Percentiles rank a stretch among this genome's conserved stretches.
Evolutionary conservation across 2,888 invertebrate species (phyloP).

Genomic region (Clanis bilineata): DNA sequence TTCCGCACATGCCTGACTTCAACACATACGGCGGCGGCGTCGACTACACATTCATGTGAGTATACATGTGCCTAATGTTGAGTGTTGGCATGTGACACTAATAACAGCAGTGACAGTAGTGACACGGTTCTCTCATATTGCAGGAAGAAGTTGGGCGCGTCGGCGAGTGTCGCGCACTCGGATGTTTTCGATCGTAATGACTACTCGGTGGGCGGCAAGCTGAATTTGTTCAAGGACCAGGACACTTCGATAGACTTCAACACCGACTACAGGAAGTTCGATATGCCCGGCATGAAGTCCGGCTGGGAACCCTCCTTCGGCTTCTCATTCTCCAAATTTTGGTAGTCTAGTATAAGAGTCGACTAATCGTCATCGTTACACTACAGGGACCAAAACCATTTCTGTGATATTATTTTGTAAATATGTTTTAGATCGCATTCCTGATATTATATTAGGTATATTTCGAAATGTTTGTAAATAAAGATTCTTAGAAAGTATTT

Average conservation of each 20-base stretch:
- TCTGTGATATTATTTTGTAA: not conserved
- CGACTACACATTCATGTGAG: slow-evolving; percentile 43
- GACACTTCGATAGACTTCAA: slow-evolving; percentile 47
- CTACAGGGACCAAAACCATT: not conserved
- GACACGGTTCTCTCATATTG: slow-evolving; percentile 4
- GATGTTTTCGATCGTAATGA: slow-evolving; percentile 45
- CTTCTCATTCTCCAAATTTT: slow-evolving; percentile 38
- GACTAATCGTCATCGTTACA: too few relatives aligned
- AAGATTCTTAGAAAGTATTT: too few relatives aligned
- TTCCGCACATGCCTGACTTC: slow-evolving; percentile 49
- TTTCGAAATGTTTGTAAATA: too few relatives aligned
- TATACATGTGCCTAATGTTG: not conserved
- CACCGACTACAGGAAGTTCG: slow-evolving; percentile 45
- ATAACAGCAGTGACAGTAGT: not conserved
- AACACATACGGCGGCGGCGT: slow-evolving; percentile 54
- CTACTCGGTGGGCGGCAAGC: slow-evolving; percentile 45
- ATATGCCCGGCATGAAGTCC: slow-evolving; percentile 40
- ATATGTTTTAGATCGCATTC: too few relatives aligned
- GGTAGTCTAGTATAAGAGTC: slow-evolving; percentile 26
- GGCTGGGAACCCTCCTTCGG: slow-evolving; percentile 44
- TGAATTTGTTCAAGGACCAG: slow-evolving; percentile 42
- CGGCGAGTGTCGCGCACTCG: slow-evolving; percentile 39
- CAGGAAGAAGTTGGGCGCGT: slow-evolving; percentile 46
- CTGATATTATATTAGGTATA: too few relatives aligned
- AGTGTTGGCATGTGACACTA: not conserved